Evolutionary conservation across 2,888 invertebrate genomes (phyloP), one percentile per base, ranked within the genome.

Genomic region (Tiphia femorata): DNA sequence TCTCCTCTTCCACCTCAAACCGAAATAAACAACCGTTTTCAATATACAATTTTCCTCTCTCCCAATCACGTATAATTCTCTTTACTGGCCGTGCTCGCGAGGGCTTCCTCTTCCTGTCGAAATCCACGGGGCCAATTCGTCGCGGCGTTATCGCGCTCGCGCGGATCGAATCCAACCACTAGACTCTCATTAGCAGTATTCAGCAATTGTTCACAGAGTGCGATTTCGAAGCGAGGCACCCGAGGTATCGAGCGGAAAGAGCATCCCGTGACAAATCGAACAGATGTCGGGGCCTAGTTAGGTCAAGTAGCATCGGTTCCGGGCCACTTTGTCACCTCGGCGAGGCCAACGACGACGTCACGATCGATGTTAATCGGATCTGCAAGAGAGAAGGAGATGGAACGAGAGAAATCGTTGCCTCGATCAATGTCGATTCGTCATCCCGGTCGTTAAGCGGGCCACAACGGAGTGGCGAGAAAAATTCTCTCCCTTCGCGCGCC

Each of bases 231-330:
- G 72, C 70, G 64, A 60, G 62, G 61, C 62, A 58, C 47, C 58
- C 58, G 66, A 67, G 65, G 68, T 64, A 69, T 72, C 65, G 70
- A 43, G 8, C 41, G 62, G 73, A 72, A 71, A 73, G 69, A 75
- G 54, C 67, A 65, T 49, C 44, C 76, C 77, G 76, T 71, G 72
- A 77, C 81, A 65, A 80, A 81, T 79, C 72, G 75, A 61, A 67
- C 81, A 81, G 81, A 80, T 81, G 81, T 79, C 76, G 75, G 75
- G 74, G 70, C 62, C 78, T 79, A 74, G 77, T 81, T 81, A 79
- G 65, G 67, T 44, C 62, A 58, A 63, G 57, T n/a, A n/a, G n/a
- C n/a, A n/a, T n/a, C n/a, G n/a, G n/a, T n/a, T n/a, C n/a, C n/a
- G n/a, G 63, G 57, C 70, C 64, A 71, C 73, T 71, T 73, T 68